Evolutionary conservation across 2,797 vertebrate genomes (phyloP).

Genomic region (Anomalospiza imberbis): DNA sequence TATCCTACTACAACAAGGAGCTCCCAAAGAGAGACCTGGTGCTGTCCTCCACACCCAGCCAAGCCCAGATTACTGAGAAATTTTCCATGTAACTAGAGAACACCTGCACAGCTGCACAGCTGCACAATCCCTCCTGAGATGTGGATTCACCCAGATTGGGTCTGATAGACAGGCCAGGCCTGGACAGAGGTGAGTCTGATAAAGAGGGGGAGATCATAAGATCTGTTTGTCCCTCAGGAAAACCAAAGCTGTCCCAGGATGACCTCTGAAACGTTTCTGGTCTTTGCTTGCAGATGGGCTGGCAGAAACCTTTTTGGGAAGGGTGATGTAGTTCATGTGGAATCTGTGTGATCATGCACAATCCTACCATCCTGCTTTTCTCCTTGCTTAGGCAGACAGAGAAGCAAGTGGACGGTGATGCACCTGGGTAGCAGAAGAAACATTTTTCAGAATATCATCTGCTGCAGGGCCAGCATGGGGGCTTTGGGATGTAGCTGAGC

Average conservation of each 20-base stretch:
- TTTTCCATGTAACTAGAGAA: background rate
- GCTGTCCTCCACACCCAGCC: background rate
- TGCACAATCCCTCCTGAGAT: background rate
- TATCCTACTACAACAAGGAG: background rate
- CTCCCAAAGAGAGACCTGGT: background rate
- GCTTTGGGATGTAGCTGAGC: background rate
- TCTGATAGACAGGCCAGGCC: background rate
- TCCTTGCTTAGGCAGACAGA: background rate
- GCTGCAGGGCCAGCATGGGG: background rate
- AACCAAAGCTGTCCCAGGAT: background rate
- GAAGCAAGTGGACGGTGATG: background rate
- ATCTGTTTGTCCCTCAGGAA: background rate
- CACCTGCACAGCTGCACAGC: background rate
- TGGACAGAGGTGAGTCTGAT: background rate
- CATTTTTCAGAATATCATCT: background rate
- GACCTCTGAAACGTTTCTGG: background rate
- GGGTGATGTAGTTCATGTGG: background rate
- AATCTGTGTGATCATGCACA: background rate
- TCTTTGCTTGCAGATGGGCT: background rate
- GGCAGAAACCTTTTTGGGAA: background rate
- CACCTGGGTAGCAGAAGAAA: background rate
- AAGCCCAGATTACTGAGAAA: constrained; percentile 23
- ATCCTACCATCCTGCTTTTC: background rate
- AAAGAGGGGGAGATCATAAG: background rate
- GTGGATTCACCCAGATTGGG: background rate